Percentiles rank a stretch among this genome's conserved stretches.
Conservation (phyloP, 2,797 vertebrate genomes). For the Hipposideros larvatus region DNA sequence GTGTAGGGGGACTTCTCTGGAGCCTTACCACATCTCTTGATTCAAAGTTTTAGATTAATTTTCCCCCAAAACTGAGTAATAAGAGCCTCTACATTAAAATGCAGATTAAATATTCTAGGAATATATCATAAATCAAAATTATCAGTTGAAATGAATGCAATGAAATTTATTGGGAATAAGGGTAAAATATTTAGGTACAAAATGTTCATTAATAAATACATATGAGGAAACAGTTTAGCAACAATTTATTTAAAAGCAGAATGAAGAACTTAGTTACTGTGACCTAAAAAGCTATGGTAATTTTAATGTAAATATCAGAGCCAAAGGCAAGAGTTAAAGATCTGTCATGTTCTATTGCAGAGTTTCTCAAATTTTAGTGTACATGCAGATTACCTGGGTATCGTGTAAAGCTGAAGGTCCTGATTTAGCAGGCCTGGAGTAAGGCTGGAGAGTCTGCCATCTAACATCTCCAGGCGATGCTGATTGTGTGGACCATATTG, state of each 20-base stretch:
- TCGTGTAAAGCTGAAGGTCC: neutral
- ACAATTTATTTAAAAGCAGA: conserved; percentile 3
- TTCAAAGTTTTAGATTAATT: conserved; percentile 13
- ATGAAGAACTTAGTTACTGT: neutral
- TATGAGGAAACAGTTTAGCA: neutral
- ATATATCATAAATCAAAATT: neutral
- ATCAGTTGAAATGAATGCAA: neutral
- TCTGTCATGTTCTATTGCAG: neutral
- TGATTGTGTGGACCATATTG: neutral
- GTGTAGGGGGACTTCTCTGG: neutral
- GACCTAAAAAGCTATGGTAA: neutral
- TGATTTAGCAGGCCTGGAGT: neutral
- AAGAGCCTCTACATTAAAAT: conserved; percentile 40
- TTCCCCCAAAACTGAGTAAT: neutral
- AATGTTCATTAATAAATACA: conserved; percentile 3
- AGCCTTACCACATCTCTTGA: neutral
- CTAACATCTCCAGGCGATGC: neutral
- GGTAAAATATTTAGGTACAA: neutral
- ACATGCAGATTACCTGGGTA: neutral
- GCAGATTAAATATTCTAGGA: neutral
- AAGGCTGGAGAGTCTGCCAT: neutral
- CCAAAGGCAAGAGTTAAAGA: neutral
- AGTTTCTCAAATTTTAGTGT: conserved; percentile 32
- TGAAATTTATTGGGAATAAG: conserved; percentile 2
- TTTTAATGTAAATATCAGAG: neutral